phyloP scores from a whole-genome alignment of 2,113 vertebrate genomes.

The Prinia subflava region DNA sequence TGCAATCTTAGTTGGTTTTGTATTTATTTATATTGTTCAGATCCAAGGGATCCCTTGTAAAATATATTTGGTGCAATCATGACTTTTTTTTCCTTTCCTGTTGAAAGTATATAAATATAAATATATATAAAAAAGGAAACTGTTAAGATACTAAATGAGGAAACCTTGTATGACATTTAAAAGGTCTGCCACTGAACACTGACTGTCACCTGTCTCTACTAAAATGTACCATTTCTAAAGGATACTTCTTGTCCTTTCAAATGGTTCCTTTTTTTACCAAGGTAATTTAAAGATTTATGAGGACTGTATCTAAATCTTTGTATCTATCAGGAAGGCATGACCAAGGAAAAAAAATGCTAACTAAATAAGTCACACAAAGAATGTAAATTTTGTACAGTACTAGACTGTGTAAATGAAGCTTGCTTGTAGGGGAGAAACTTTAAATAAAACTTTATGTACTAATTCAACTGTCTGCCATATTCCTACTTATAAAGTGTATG shows the following conservation, averaged over 20 bases:
- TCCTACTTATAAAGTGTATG: constrained; percentile 61
- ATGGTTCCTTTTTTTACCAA: constrained; percentile 69
- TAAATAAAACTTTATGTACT: constrained; percentile 88
- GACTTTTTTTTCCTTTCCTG: constrained; percentile 64
- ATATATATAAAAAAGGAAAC: constrained; percentile 72
- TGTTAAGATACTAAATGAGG: constrained; percentile 50
- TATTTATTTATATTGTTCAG: constrained; percentile 84
- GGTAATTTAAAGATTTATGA: constrained; percentile 75
- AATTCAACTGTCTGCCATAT: constrained; percentile 71
- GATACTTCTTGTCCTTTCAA: constrained; percentile 74
- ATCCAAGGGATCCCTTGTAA: constrained; percentile 82
- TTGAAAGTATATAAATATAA: constrained; percentile 71
- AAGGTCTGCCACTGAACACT: constrained; percentile 59
- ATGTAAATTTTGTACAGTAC: constrained; percentile 88
- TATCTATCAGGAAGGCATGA: constrained; percentile 79
- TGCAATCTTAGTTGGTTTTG: constrained; percentile 80
- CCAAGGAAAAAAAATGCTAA: constrained; percentile 74
- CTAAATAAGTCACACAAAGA: constrained; percentile 71
- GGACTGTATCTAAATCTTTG: constrained; percentile 78
- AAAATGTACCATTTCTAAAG: constrained; percentile 69
- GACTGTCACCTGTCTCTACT: constrained; percentile 63
- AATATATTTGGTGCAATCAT: constrained; percentile 78
- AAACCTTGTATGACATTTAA: constrained; percentile 52
- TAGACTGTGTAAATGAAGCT: constrained; percentile 86
- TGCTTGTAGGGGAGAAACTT: constrained; percentile 83